Conservation (phyloP, 1,140 invertebrate species). For the Neocloeon triangulifer region DNA sequence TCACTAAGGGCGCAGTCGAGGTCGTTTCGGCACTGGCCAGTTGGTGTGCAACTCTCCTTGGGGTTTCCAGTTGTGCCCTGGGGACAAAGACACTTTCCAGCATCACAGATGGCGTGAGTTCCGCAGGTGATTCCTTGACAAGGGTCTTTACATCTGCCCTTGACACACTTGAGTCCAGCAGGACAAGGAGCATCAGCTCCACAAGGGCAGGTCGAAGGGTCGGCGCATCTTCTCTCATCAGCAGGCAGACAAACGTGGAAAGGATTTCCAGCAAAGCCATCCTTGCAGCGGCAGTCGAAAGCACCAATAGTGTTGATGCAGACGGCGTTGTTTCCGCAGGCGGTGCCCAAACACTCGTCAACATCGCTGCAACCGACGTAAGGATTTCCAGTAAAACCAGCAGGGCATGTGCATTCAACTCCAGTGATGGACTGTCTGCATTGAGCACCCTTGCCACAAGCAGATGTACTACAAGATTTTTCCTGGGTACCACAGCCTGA, state of each 20-base stretch:
- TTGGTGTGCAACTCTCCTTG: slow-evolving; percentile 36
- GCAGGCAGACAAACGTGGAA: slow-evolving; percentile 50
- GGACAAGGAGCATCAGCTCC: slow-evolving; percentile 44
- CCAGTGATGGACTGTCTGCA: slow-evolving; percentile 47
- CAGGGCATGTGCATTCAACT: slow-evolving; percentile 58
- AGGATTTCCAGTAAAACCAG: slow-evolving; percentile 64
- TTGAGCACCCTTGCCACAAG: slow-evolving; percentile 54
- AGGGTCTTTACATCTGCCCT: slow-evolving; percentile 42
- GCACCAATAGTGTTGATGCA: slow-evolving; percentile 73
- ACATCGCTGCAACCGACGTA: slow-evolving; percentile 63
- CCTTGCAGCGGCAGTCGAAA: slow-evolving; percentile 67
- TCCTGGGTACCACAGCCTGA: slow-evolving; percentile 44
- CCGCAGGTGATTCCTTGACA: slow-evolving; percentile 55
- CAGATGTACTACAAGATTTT: slow-evolving; percentile 42
- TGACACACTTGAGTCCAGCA: slow-evolving; percentile 42
- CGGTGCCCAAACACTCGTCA: slow-evolving; percentile 58
- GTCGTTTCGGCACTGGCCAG: slow-evolving; percentile 52
- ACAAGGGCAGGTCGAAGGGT: slow-evolving; percentile 44
- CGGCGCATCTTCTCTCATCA: slow-evolving; percentile 36
- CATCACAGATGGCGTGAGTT: slow-evolving; percentile 54
- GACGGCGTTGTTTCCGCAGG: slow-evolving; percentile 63
- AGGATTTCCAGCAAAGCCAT: slow-evolving; percentile 61
- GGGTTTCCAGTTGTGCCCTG: slow-evolving; percentile 57
- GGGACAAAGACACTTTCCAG: slow-evolving; percentile 55
- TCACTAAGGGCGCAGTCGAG: slow-evolving; percentile 54